A percentile compares a stretch with the other conserved stretches of the same genome.
phyloP scores from a whole-genome alignment of 2,113 vertebrate species.

The human (Homo sapiens) region DNA sequence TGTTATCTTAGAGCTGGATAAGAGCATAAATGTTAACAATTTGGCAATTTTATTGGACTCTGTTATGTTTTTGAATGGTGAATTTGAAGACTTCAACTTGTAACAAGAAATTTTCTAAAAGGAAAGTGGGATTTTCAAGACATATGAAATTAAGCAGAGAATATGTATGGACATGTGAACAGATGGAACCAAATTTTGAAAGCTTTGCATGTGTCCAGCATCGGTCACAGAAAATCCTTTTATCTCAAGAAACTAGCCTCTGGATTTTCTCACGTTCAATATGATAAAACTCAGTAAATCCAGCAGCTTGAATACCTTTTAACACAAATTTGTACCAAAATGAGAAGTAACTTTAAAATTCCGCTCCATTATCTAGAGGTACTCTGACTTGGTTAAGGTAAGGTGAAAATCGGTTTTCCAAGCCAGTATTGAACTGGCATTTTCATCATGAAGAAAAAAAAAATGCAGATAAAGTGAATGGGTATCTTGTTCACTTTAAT shows the following conservation, averaged over 20 bases:
- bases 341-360: conserved; percentile 36
- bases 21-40: conserved; percentile 15
- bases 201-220: not conserved
- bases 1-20: not conserved
- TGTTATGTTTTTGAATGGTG: conserved; percentile 26
- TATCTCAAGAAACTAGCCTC: not conserved
- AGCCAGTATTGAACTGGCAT: not conserved
- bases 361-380: not conserved
- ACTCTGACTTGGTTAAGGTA: not conserved
- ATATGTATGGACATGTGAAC: not conserved
- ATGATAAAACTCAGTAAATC: conserved; percentile 10
- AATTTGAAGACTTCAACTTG: conserved; percentile 37
- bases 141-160: not conserved
- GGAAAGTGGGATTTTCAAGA: not conserved
- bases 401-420: conserved; percentile 10
- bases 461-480: conserved; percentile 21
- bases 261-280: conserved; percentile 7
- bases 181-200: not conserved
- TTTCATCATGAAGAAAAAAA: conserved; percentile 33
- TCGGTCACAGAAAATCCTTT: not conserved
- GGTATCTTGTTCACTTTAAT: conserved; percentile 10
- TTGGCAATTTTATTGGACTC: not conserved
- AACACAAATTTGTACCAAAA: conserved; percentile 10
- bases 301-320: not conserved
- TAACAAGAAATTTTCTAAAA: not conserved